Conservation (phyloP, 2,888 invertebrate genomes). For the Desoria tigrina region DNA sequence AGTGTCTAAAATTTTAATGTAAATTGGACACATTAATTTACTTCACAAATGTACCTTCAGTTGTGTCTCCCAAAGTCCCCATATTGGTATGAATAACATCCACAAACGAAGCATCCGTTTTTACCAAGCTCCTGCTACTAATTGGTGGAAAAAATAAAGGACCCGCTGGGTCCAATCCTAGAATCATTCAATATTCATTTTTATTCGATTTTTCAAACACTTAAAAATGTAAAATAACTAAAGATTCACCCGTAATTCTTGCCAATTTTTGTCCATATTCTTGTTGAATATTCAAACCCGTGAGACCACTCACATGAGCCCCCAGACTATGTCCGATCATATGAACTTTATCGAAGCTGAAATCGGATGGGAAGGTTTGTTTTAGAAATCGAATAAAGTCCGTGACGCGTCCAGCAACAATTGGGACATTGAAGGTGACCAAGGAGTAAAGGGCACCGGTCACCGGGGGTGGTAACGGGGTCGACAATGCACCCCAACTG, state of each 20-base stretch:
- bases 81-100: constrained; percentile 28
- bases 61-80: constrained; percentile 12
- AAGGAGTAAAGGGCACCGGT: constrained; percentile 9
- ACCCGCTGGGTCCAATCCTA: constrained; percentile 16
- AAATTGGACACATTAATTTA: too few species aligned
- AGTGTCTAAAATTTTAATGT: too few species aligned
- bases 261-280: constrained; percentile 11
- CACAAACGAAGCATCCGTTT: constrained; percentile 19
- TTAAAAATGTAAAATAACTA: too few species aligned
- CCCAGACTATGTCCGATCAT: constrained; percentile 8
- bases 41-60: constrained; percentile 22
- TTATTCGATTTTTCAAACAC: too few species aligned
- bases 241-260: constrained; percentile 26
- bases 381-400: constrained; percentile 13
- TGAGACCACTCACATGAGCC: constrained; percentile 20
- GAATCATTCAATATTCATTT: neutral
- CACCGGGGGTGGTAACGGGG: constrained; percentile 15
- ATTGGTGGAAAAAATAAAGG: constrained; percentile 23
- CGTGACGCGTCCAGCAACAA: constrained; percentile 18
- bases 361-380: too few species aligned
- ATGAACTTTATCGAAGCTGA: too few species aligned
- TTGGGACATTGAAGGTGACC: constrained; percentile 23
- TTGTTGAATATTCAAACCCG: constrained; percentile 2
- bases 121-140: neutral
- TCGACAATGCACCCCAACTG: constrained; percentile 28